A percentile compares a stretch with the other conserved stretches of the same genome.
phyloP scores from a whole-genome alignment of 1,140 invertebrate species.

The Zophobas morio region DNA sequence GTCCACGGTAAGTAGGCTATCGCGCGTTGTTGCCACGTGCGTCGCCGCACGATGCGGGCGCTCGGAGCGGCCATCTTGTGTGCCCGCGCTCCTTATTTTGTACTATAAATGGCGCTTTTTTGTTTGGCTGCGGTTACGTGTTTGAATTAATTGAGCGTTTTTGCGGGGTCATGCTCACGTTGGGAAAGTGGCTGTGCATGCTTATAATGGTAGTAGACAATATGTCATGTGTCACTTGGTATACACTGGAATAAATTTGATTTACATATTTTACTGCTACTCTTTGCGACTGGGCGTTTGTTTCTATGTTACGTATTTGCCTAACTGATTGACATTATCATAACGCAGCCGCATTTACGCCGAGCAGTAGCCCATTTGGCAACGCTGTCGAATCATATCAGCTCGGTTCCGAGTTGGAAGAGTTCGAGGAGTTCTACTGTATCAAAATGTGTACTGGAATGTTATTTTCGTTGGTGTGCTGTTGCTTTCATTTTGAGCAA shows the following conservation, averaged over 20 bases:
- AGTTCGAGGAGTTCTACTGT: not conserved
- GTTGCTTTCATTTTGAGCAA: not conserved
- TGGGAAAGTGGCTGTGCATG: slow-evolving; percentile 8
- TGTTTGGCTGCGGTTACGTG: slow-evolving; percentile 20
- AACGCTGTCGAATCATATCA: not conserved
- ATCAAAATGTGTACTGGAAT: not conserved
- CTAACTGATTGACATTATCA: slow-evolving; percentile 14
- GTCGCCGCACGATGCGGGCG: slow-evolving; percentile 19
- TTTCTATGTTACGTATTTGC: slow-evolving; percentile 19
- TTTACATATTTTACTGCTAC: slow-evolving; percentile 54
- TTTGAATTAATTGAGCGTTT: slow-evolving; percentile 40
- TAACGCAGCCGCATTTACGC: slow-evolving; percentile 6
- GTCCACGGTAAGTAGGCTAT: slow-evolving; percentile 40
- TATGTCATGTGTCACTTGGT: slow-evolving; percentile 53
- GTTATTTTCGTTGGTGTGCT: not conserved
- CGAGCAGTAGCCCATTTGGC: not conserved
- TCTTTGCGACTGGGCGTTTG: slow-evolving; percentile 44
- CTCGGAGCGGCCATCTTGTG: slow-evolving; percentile 33
- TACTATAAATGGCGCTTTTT: slow-evolving; percentile 2
- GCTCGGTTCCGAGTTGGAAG: too few species aligned
- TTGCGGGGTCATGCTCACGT: slow-evolving; percentile 33
- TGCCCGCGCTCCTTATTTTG: slow-evolving; percentile 25
- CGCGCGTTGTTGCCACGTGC: slow-evolving; percentile 41
- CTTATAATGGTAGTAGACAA: slow-evolving; percentile 46
- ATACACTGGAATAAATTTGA: slow-evolving; percentile 48